Evolutionary conservation across 2,888 invertebrate species (phyloP).

Genomic region (Timema podura): DNA sequence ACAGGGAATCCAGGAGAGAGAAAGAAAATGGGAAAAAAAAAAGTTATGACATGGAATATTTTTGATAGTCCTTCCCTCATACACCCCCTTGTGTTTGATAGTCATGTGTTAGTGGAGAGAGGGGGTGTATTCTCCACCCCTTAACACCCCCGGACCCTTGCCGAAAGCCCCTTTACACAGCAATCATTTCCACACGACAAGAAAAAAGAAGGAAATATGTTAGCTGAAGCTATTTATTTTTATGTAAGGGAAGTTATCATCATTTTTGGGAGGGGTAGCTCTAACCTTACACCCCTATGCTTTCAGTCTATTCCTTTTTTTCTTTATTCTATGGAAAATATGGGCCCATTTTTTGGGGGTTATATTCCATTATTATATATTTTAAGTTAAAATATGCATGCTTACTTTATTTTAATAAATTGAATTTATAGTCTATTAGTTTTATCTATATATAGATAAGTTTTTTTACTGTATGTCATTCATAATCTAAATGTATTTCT

Average conservation of each 20-base stretch:
- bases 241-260: constrained; percentile 32
- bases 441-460: no score
- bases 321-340: no score
- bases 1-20: neutral
- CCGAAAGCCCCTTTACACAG: constrained; percentile 19
- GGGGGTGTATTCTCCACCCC: constrained; percentile 20
- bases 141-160: constrained; percentile 8
- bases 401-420: no score
- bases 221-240: constrained; percentile 33
- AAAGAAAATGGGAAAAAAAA: constrained; percentile 12
- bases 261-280: constrained; percentile 18
- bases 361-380: no score
- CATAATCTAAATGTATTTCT: no score
- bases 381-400: no score
- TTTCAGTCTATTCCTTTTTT: neutral
- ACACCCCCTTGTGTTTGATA: neutral
- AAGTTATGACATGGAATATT: constrained; percentile 26
- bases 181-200: constrained; percentile 29
- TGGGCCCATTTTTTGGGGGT: no score
- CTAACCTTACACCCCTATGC: neutral
- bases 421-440: no score
- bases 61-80: constrained; percentile 24
- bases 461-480: no score
- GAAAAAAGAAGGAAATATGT: constrained; percentile 30
- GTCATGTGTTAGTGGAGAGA: constrained; percentile 14